Conservation (phyloP, 2,113 vertebrate species). For the Hepsetus odoe region DNA sequence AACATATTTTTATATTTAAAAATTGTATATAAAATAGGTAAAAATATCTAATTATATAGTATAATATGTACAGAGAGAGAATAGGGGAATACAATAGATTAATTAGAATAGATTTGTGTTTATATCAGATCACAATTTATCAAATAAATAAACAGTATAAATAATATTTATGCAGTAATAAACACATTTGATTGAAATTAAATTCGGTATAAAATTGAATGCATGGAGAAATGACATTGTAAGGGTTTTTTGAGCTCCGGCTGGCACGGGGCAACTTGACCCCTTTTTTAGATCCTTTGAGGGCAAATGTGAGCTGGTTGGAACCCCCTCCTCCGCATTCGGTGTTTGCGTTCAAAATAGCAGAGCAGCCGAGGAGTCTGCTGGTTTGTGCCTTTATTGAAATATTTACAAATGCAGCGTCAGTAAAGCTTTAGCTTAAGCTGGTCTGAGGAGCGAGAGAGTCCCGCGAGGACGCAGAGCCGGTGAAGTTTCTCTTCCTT, state of each 20-base stretch:
- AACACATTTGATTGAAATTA: too few relatives aligned
- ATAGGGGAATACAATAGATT: too few relatives aligned
- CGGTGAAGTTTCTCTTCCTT: conserved; percentile 45
- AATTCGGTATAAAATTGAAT: too few relatives aligned
- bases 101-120: too few relatives aligned
- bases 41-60: too few relatives aligned
- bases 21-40: too few relatives aligned
- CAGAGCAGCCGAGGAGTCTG: conserved; percentile 28
- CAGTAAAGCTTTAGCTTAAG: conserved; percentile 31
- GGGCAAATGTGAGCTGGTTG: background rate
- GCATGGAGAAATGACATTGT: too few relatives aligned
- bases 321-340: background rate
- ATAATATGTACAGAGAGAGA: too few relatives aligned
- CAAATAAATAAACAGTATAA: too few relatives aligned
- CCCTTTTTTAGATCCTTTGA: conserved; percentile 58
- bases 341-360: conserved; percentile 61
- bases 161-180: too few relatives aligned
- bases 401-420: conserved; percentile 52
- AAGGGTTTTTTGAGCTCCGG: conserved; percentile 46
- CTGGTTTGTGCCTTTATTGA: conserved; percentile 48
- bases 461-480: conserved; percentile 28
- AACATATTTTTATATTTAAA: too few relatives aligned
- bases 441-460: conserved; percentile 14
- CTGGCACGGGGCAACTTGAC: conserved; percentile 61
- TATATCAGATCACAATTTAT: too few relatives aligned